These are phyloP conservation scores for Coendou prehensilis DNA, from an alignment of 2,797 vertebrate genomes.

Conservation along the genomic window DNA sequence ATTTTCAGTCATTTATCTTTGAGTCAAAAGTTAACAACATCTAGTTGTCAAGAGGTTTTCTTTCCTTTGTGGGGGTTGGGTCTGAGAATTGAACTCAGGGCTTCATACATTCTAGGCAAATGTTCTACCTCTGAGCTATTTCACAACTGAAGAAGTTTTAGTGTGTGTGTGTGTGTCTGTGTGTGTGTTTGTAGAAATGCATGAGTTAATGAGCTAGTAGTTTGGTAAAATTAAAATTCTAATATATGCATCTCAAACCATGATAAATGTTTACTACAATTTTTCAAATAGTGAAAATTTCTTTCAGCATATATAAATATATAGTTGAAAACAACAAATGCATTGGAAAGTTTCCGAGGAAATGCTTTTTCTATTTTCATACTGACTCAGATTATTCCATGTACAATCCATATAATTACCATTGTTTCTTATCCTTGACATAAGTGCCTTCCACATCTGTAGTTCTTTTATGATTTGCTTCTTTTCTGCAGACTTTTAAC, in stretches of 20 bases:
- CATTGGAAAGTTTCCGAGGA: background rate
- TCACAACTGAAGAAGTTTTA: background rate
- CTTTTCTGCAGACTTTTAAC: slow-evolving; percentile 41
- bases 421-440: slow-evolving; percentile 51
- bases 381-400: background rate
- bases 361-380: background rate
- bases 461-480: background rate
- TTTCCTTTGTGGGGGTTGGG: background rate
- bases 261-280: background rate
- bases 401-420: background rate
- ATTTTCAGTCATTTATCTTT: background rate
- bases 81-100: background rate
- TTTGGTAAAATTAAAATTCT: slow-evolving; percentile 47
- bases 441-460: background rate
- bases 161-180: background rate
- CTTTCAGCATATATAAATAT: slow-evolving; percentile 35
- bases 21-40: background rate
- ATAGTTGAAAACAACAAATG: slow-evolving; percentile 7
- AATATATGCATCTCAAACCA: background rate
- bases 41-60: background rate
- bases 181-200: background rate
- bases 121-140: background rate
- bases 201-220: background rate
- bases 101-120: background rate
- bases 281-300: slow-evolving; percentile 32